Conservation (phyloP, 2,888 invertebrate species). For the Eurytoma californica region DNA sequence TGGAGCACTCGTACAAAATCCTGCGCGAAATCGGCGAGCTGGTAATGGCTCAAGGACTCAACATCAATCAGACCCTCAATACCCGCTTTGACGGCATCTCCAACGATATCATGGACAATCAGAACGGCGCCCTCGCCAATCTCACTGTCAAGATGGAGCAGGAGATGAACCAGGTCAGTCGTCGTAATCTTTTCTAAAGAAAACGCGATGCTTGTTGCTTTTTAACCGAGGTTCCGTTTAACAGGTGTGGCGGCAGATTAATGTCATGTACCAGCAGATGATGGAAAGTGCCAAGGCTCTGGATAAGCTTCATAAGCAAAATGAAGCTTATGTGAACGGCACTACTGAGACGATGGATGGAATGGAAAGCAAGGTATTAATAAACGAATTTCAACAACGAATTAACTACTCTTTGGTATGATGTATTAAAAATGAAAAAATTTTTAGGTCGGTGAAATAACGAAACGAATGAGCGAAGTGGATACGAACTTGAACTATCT, state of each 20-base stretch:
- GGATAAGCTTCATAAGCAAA: constrained; percentile 86
- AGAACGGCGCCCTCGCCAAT: constrained; percentile 84
- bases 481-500: constrained; percentile 89
- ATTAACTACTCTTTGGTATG: too few species aligned
- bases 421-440: too few species aligned
- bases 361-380: constrained; percentile 83
- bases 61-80: constrained; percentile 81
- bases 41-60: constrained; percentile 80
- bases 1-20: constrained; percentile 90
- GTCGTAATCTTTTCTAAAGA: neutral
- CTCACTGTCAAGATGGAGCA: constrained; percentile 86
- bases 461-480: constrained; percentile 85
- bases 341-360: constrained; percentile 85
- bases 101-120: constrained; percentile 82
- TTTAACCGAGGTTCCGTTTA: constrained; percentile 14
- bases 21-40: constrained; percentile 84
- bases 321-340: constrained; percentile 87
- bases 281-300: constrained; percentile 84
- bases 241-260: constrained; percentile 90
- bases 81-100: constrained; percentile 84
- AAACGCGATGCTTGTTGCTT: neutral
- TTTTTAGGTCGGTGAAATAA: constrained; percentile 84
- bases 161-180: constrained; percentile 82
- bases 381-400: too few species aligned
- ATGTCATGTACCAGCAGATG: constrained; percentile 90